phyloP scores from a whole-genome alignment of 2,113 vertebrate genomes.

The Oreochromis tanganicae region DNA sequence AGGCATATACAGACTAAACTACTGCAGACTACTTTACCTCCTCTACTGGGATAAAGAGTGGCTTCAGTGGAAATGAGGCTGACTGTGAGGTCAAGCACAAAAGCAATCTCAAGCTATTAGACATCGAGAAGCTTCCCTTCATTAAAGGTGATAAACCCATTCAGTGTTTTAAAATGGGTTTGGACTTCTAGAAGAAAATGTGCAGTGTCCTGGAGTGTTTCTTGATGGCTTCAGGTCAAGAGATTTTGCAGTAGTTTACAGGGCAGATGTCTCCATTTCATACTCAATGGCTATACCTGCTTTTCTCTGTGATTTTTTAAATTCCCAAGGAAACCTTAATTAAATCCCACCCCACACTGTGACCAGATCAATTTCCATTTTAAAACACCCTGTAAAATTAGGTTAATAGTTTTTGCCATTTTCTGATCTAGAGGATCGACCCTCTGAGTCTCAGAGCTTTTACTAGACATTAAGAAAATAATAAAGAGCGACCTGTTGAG shows the following conservation, averaged over 20 bases:
- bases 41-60: neutral
- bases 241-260: neutral
- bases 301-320: neutral
- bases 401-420: neutral
- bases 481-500: neutral
- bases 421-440: neutral
- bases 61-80: neutral
- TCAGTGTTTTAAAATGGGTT: neutral
- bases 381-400: neutral
- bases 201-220: neutral
- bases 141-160: neutral
- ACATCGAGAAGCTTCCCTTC: neutral
- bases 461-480: neutral
- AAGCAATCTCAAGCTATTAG: neutral
- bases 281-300: neutral
- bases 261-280: neutral
- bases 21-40: neutral
- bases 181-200: neutral
- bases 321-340: neutral
- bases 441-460: neutral
- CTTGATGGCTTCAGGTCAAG: neutral
- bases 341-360: neutral
- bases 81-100: neutral
- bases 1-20: neutral
- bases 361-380: neutral